phyloP scores from a whole-genome alignment of 1,140 invertebrate genomes.

The Asobara japonica region DNA sequence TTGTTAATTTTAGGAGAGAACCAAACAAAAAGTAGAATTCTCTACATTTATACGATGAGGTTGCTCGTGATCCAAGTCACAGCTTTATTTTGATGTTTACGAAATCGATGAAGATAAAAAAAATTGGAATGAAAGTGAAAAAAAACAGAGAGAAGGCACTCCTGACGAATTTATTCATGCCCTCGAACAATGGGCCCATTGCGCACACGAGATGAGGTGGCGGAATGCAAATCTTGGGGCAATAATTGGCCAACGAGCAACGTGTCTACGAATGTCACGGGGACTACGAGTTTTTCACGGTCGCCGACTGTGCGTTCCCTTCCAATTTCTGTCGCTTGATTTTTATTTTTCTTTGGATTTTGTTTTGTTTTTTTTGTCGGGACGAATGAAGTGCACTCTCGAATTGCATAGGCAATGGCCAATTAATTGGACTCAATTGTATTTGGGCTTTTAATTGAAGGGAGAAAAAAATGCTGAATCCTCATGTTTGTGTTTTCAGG shows the following conservation, averaged over 20 bases:
- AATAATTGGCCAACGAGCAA: constrained; percentile 35
- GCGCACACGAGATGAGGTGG: constrained; percentile 27
- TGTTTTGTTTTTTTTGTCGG: too few relatives aligned
- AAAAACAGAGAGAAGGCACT: constrained; percentile 7
- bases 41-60: too few relatives aligned
- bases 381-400: neutral
- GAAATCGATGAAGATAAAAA: neutral
- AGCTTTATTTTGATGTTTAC: constrained; percentile 17
- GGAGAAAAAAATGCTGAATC: neutral
- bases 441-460: constrained; percentile 3
- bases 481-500: constrained; percentile 50
- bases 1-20: too few relatives aligned
- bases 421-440: neutral
- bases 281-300: constrained; percentile 19
- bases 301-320: neutral
- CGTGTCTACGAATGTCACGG: constrained; percentile 37
- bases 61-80: too few relatives aligned
- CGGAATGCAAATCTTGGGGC: constrained; percentile 34
- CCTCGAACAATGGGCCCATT: constrained; percentile 28
- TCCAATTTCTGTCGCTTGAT: neutral
- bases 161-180: constrained; percentile 33
- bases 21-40: too few relatives aligned
- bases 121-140: neutral
- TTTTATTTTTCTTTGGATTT: neutral
- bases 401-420: neutral